Conservation (phyloP, 2,888 invertebrate species). For the Theretra japonica region DNA sequence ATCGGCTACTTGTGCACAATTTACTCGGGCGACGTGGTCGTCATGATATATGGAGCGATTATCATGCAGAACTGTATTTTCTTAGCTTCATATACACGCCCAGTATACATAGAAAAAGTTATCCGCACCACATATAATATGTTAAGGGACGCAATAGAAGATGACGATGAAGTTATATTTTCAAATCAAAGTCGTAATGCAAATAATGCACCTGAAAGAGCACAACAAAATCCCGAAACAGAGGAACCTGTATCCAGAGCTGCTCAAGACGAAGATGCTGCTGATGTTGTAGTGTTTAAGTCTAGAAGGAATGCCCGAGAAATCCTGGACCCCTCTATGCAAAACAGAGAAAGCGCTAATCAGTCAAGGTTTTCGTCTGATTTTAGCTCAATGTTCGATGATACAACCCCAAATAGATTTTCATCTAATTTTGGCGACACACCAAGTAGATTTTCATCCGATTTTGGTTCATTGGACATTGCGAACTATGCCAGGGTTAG, state of each 20-base stretch:
- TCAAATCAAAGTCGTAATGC: constrained; percentile 64
- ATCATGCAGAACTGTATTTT: constrained; percentile 84
- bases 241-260: constrained; percentile 31
- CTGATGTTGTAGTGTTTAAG: constrained; percentile 75
- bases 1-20: constrained; percentile 78
- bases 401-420: constrained; percentile 40
- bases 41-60: constrained; percentile 84
- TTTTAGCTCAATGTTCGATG: constrained; percentile 59
- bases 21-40: constrained; percentile 70
- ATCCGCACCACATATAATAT: constrained; percentile 78
- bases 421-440: constrained; percentile 54
- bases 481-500: constrained; percentile 58
- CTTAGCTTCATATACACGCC: constrained; percentile 81
- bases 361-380: constrained; percentile 67
- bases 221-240: constrained; percentile 35
- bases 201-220: constrained; percentile 35
- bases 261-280: constrained; percentile 67
- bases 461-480: constrained; percentile 68
- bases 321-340: constrained; percentile 68
- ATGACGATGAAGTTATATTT: constrained; percentile 85
- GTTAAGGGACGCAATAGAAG: constrained; percentile 75
- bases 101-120: constrained; percentile 80
- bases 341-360: constrained; percentile 59
- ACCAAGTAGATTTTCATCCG: constrained; percentile 65
- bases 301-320: constrained; percentile 71